A percentile compares a stretch with the other conserved stretches of the same genome.
These are phyloP conservation scores for Torymus texanus DNA, from an alignment of 2,888 invertebrate species.

Conservation along the genomic window DNA sequence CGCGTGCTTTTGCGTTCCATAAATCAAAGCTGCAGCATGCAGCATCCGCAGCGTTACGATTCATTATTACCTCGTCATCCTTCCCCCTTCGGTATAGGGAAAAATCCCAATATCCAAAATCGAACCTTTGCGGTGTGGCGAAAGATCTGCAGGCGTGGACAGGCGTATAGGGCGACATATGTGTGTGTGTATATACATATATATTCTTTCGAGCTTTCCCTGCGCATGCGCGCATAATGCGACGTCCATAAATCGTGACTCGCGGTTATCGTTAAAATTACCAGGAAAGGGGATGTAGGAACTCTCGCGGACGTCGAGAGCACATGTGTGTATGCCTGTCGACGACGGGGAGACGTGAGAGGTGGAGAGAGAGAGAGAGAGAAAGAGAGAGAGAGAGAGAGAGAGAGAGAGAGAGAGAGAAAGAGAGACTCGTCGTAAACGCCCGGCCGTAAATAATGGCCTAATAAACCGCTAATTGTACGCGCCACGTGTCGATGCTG, in stretches of 20 bases:
- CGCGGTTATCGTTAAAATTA: slow-evolving; percentile 20
- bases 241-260: slow-evolving; percentile 13
- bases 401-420: background rate
- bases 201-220: background rate
- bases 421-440: slow-evolving; percentile 33
- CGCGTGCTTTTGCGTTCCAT: too few relatives aligned
- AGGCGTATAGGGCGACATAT: background rate
- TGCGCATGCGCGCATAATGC: background rate
- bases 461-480: slow-evolving; percentile 50
- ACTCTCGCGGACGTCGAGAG: background rate
- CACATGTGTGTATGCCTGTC: background rate
- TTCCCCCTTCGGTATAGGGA: too few relatives aligned
- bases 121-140: too few relatives aligned
- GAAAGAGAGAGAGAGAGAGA: background rate
- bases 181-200: too few relatives aligned
- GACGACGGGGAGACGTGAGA: background rate
- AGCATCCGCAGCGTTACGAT: too few relatives aligned
- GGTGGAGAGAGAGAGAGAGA: background rate
- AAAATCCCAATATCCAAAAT: too few relatives aligned
- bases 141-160: too few relatives aligned
- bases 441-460: slow-evolving; percentile 32
- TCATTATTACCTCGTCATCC: too few relatives aligned
- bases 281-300: background rate
- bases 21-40: too few relatives aligned
- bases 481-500: background rate